These are phyloP conservation scores for Pelochelys cantorii DNA, from an alignment of 2,797 vertebrate species.

Conservation along the genomic window DNA sequence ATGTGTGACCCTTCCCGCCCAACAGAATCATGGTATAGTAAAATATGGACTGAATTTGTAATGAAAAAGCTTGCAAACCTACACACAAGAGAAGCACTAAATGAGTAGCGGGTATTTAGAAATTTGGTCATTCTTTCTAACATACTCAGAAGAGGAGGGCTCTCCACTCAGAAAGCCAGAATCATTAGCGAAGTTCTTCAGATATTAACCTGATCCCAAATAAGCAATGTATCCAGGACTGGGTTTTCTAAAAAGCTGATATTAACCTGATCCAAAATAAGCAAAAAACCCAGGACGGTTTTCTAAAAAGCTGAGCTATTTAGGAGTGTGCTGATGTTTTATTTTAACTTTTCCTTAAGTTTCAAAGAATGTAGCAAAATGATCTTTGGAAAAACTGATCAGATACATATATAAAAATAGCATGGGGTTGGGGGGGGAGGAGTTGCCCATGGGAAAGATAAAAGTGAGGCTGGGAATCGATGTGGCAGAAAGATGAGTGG, in stretches of 20 bases:
- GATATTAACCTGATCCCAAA: not conserved
- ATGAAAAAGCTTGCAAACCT: not conserved
- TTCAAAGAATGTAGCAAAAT: not conserved
- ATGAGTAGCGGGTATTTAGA: not conserved
- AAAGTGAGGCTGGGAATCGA: not conserved
- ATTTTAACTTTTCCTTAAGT: not conserved
- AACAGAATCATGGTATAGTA: not conserved
- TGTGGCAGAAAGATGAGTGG: not conserved
- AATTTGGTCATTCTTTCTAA: not conserved
- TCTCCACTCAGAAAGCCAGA: not conserved
- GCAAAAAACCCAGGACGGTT: not conserved
- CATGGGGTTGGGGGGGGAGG: not conserved
- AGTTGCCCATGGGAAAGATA: not conserved
- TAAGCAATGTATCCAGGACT: not conserved
- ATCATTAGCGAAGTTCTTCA: not conserved
- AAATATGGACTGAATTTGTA: not conserved
- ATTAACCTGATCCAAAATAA: not conserved
- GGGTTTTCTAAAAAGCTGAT: not conserved
- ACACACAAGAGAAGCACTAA: not conserved
- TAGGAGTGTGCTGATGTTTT: not conserved
- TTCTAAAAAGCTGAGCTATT: no score
- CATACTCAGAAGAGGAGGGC: not conserved
- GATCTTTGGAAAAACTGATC: not conserved
- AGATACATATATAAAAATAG: not conserved
- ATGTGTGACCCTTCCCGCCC: not conserved